Base-by-base conservation (phyloP, 2,113 vertebrate species). In the Sceloporus tristichus region DNA sequence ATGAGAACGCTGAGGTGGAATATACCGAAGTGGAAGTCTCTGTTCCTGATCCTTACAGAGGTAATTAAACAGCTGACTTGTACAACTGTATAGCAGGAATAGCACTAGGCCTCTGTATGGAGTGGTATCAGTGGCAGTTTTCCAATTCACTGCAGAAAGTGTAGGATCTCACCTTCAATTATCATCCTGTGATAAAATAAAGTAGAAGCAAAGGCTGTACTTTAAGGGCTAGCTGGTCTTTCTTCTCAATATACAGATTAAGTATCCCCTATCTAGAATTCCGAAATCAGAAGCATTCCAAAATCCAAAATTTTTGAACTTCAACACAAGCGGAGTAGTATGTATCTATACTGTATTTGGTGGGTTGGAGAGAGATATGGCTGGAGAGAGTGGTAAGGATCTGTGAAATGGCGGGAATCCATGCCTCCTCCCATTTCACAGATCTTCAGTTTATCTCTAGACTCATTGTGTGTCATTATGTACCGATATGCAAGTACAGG, bases 11-110 rank as follows among this genome's bases (percentile, higher is more conserved):
- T 89, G 95, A 97, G 0, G 97, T 97, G 94, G 96, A 97, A 88
- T 97, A 97, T 94, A 97, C 97, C 62, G 97, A 97, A 95, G 97
- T 97, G 59, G 93, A 97, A 89, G 94, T 97, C 27, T 92, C 94
- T 78, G 80, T 93, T 14, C 86, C 92, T 38, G 95, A 96, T 81
- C 92, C 94, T 92, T 93, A 94, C 86, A 95, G 92, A 96, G 97
- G 97, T 97, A 96, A 96, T 80, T 1, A 88, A 38, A 48, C 87
- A 0, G 65, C 29, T 88, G n/a, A 42, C 73, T 34, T 25, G 5
- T 85, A 29, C 5, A 53, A 16, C 59, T 76, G 29, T 54, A 23
- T 77, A 38, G 38, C 90, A 88, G 87, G 84, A 91, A 76, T 78
- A 84, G 0, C 54, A 86, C 10, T 29, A 53, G n/a, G 75, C 18